Evolutionary conservation across 2,888 invertebrate genomes (phyloP).

Genomic region (Apoderus coryli): DNA sequence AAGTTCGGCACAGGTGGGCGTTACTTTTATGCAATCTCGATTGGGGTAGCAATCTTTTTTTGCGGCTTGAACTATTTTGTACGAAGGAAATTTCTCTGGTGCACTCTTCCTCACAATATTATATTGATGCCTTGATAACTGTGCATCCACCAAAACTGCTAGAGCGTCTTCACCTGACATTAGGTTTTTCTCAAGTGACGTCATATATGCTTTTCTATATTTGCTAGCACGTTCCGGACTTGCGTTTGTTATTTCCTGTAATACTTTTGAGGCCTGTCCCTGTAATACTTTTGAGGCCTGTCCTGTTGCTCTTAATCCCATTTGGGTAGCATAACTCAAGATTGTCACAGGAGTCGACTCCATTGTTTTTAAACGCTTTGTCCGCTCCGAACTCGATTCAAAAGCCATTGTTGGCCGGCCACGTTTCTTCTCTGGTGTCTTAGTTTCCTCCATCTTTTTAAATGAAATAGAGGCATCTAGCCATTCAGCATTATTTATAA

Average conservation of each 20-base stretch:
- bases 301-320: too few relatives aligned
- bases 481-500: too few relatives aligned
- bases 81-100: conserved; percentile 16
- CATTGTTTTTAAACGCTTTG: too few relatives aligned
- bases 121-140: conserved; percentile 19
- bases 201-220: conserved; percentile 9
- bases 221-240: conserved; percentile 9
- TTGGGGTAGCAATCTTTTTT: conserved; percentile 19
- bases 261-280: conserved; percentile 9
- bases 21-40: conserved; percentile 14
- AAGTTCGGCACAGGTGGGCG: conserved; percentile 15
- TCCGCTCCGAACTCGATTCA: too few relatives aligned
- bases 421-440: too few relatives aligned
- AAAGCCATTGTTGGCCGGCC: too few relatives aligned
- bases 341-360: too few relatives aligned
- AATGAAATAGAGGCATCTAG: too few relatives aligned
- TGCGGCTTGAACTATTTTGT: conserved; percentile 19
- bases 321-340: too few relatives aligned
- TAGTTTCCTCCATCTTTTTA: too few relatives aligned
- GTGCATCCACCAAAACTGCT: conserved; percentile 18
- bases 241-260: conserved; percentile 8
- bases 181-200: conserved; percentile 9
- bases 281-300: too few relatives aligned
- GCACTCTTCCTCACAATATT: conserved; percentile 18
- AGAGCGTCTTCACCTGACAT: conserved; percentile 19